phyloP scores from a whole-genome alignment of 2,888 invertebrate genomes.

The Drepanosiphum platanoidis region DNA sequence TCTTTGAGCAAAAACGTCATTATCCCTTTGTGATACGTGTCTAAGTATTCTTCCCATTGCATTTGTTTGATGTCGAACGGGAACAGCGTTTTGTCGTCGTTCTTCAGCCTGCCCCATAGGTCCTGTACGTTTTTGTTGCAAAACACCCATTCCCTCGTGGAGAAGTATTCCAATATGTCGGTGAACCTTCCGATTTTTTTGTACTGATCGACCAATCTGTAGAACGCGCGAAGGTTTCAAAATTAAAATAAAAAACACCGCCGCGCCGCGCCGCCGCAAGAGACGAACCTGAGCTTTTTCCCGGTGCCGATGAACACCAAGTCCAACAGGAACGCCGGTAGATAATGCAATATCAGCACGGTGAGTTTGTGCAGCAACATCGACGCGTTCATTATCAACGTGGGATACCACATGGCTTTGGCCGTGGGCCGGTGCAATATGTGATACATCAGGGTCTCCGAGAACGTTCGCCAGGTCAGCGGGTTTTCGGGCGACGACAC shows the following conservation, averaged over 20 bases:
- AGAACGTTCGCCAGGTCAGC: conserved; percentile 55
- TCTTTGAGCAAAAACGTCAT: conserved; percentile 84
- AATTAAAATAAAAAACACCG: neutral
- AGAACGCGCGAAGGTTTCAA: conserved; percentile 60
- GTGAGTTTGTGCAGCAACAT: conserved; percentile 69
- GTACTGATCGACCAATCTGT: conserved; percentile 80
- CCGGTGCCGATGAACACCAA: conserved; percentile 64
- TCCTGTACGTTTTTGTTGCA: conserved; percentile 72
- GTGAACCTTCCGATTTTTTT: conserved; percentile 79
- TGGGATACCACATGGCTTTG: conserved; percentile 68
- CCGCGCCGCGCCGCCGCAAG: neutral
- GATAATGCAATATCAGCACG: conserved; percentile 74
- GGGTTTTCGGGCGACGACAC: conserved; percentile 59
- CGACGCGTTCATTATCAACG: conserved; percentile 72
- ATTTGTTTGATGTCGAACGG: conserved; percentile 78
- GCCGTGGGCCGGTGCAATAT: conserved; percentile 63
- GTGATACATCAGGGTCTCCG: conserved; percentile 27
- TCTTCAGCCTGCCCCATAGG: conserved; percentile 72
- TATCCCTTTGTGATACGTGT: conserved; percentile 77
- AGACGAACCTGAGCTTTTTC: conserved; percentile 51
- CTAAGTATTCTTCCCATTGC: conserved; percentile 80
- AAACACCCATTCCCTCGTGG: conserved; percentile 81
- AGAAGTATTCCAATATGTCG: conserved; percentile 81
- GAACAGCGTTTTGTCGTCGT: conserved; percentile 74
- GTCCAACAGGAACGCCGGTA: conserved; percentile 79